Conservation (phyloP, 2,797 vertebrate species). For the Sebastolobus alascanus region DNA sequence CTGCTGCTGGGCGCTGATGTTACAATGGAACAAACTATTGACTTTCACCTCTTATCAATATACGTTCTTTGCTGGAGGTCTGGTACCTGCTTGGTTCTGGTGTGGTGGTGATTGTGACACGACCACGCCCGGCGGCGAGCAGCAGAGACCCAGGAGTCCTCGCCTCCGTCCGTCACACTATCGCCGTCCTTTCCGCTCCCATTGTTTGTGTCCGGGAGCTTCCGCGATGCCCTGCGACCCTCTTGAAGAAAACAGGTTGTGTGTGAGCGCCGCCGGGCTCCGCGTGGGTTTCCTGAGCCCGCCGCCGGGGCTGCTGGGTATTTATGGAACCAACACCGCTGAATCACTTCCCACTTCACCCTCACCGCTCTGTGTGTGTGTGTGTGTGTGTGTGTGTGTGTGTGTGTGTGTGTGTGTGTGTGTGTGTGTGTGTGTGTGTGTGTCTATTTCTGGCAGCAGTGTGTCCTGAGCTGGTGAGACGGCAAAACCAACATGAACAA, state of each 20-base stretch:
- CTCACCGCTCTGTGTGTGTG: constrained; percentile 11
- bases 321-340: constrained; percentile 77
- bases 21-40: no score
- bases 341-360: constrained; percentile 82
- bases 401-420: background rate
- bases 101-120: background rate
- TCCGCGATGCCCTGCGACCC: constrained; percentile 76
- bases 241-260: constrained; percentile 81
- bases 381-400: constrained; percentile 21
- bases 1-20: no score
- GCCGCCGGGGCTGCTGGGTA: constrained; percentile 75
- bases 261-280: constrained; percentile 50
- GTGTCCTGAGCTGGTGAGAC: no score
- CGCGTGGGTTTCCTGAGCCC: constrained; percentile 68
- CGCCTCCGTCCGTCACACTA: constrained; percentile 57
- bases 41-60: no score
- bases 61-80: no score
- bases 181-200: constrained; percentile 69
- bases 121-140: constrained; percentile 33
- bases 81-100: background rate
- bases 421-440: background rate
- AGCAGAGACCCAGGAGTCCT: constrained; percentile 53
- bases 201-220: constrained; percentile 76
- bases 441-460: background rate
- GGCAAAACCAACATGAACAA: no score